A percentile compares a stretch with the other conserved stretches of the same genome.
phyloP scores from a whole-genome alignment of 2,113 vertebrate species.

The Felis chaus region DNA sequence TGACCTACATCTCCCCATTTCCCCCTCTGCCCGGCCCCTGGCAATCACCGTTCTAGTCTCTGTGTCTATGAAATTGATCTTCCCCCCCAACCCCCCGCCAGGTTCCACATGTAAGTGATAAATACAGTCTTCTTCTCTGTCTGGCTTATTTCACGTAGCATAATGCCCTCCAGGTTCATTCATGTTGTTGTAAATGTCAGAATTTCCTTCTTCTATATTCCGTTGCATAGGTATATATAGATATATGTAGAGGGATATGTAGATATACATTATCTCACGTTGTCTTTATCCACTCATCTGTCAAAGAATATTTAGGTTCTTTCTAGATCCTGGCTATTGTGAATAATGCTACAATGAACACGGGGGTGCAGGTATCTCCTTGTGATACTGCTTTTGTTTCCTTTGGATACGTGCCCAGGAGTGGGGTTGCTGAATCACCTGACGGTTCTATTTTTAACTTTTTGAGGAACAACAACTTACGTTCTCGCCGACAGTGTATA shows the following conservation, averaged over 20 bases:
- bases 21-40: background rate
- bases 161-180: background rate
- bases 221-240: background rate
- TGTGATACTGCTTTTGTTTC: background rate
- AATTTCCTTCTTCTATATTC: background rate
- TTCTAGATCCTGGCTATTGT: background rate
- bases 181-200: background rate
- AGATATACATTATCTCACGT: background rate
- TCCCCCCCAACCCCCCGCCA: fast-evolving
- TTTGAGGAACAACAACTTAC: background rate
- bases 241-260: too few relatives aligned
- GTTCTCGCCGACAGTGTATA: background rate
- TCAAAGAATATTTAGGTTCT: background rate
- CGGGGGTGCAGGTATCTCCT: background rate
- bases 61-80: background rate
- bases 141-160: background rate
- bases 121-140: background rate
- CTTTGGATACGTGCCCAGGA: background rate
- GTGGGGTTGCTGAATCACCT: background rate
- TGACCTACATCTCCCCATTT: background rate
- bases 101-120: background rate
- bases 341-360: background rate
- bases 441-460: background rate
- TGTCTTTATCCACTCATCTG: background rate
- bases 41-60: background rate